Conservation (phyloP, 2,113 vertebrate genomes). For the Urocynchramus pylzowi region DNA sequence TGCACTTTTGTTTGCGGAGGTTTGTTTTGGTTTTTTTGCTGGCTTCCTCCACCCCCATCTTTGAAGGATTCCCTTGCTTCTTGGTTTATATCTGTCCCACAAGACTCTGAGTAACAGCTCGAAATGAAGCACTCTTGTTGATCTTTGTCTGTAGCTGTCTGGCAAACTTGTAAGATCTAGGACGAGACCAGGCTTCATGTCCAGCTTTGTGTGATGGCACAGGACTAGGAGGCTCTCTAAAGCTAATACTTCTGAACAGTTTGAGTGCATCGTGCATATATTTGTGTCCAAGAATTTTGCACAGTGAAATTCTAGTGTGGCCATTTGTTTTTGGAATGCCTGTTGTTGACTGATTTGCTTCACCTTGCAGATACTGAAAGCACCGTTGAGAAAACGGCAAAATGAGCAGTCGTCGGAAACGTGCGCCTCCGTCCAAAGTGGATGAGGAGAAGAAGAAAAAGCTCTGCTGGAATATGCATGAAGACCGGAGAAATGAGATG, state of each 20-base stretch:
- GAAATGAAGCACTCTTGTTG: not conserved
- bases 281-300: not conserved
- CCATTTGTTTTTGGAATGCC: not conserved
- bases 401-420: conserved; percentile 92
- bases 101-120: not conserved
- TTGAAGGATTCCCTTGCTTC: not conserved
- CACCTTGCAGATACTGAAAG: not conserved
- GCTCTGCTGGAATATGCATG: conserved; percentile 92
- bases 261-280: not conserved
- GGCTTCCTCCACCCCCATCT: not conserved
- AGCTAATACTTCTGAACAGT: not conserved
- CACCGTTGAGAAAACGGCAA: not conserved
- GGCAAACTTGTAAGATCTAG: not conserved
- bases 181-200: not conserved
- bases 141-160: not conserved
- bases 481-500: conserved; percentile 78
- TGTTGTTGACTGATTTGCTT: not conserved
- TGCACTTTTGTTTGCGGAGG: not conserved
- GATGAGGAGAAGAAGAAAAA: conserved; percentile 85
- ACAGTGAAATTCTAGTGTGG: not conserved
- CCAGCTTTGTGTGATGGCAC: not conserved
- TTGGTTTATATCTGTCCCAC: not conserved
- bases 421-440: conserved; percentile 82
- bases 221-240: not conserved
- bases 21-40: not conserved